Base-by-base conservation (phyloP, 2,113 vertebrate species). In the Gymnocephalus cernua region DNA sequence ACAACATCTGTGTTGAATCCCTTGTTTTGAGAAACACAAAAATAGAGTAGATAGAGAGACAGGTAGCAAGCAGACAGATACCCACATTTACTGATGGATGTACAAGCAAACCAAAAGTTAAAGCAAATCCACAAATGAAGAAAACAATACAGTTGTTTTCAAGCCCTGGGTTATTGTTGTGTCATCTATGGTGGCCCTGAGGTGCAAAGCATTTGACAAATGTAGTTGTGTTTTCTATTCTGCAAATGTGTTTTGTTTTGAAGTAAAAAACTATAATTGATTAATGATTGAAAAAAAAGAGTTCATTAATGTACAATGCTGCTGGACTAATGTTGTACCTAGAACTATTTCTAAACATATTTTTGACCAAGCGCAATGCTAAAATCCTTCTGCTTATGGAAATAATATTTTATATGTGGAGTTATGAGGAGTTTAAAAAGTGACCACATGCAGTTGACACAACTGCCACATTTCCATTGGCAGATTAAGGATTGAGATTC, bases 1-100 rank as follows among this genome's bases (percentile, higher is more conserved):
- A 21, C 80, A 84, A 19, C 59, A 70, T 81, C 47, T 23, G 32
- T 59, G 47, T 79, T 71, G 58, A 82, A 70, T 62, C 51, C 16
- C 21, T 25, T 51, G 51, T 45, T 77, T 61, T 32, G 72, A 74
- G 53, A 47, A 82, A 72, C 56, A 56, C 15, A 67, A 64, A 72
- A 72, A 74, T 1, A 13, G 16, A 61, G 44, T 29, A 13, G 64
- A 53, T 7, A 27, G 10, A 65, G 21, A 81, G 10, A 44, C 25
- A 68, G 38, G 27, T 23, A n/a, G 32, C 23, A 8, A 5, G 4
- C 27, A 45, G 23, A 74, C 23, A n/a, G 51, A 73, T 2, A 18
- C 4, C 15, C 25, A 56, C 14, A n/a, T 54, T 19, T 23, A 50
- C 16, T 67, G 23, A 19, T 54, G 59, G n/a, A 58, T 14, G n/a